phyloP scores from a whole-genome alignment of 2,888 invertebrate genomes.

The Lysandra coridon region DNA sequence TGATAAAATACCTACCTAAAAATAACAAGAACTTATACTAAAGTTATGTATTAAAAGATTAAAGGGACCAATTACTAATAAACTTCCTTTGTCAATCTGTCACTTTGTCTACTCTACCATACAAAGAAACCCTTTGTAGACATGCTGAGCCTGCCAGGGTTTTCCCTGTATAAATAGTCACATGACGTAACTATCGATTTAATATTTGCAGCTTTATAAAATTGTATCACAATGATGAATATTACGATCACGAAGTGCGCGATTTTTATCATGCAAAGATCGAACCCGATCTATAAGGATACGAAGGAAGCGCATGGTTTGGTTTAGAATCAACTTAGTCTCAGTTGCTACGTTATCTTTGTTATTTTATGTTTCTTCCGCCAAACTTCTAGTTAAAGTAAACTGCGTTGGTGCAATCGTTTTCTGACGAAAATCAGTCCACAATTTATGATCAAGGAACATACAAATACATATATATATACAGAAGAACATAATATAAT shows the following conservation, averaged over 20 bases:
- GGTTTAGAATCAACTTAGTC: conserved; percentile 8
- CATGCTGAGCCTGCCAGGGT: not conserved
- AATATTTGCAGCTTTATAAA: conserved; percentile 15
- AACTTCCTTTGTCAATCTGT: no score
- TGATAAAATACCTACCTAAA: no score
- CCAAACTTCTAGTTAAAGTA: not conserved
- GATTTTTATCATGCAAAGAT: conserved; percentile 27
- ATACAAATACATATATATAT: no score
- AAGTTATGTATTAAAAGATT: no score
- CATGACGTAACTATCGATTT: not conserved
- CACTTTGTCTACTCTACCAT: no score
- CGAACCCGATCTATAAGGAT: conserved; percentile 21
- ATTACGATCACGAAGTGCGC: conserved; percentile 18
- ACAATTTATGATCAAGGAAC: no score
- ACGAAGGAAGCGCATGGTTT: conserved; percentile 27
- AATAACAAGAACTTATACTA: no score
- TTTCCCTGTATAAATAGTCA: not conserved
- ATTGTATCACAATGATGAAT: conserved; percentile 17
- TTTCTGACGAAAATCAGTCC: no score
- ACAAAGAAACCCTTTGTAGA: not conserved
- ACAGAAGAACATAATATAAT: no score
- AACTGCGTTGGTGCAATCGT: no score
- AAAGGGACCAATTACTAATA: no score
- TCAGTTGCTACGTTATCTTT: not conserved
- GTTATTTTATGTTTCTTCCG: not conserved